Evolutionary conservation across 1,140 invertebrate species (phyloP).

Genomic region (Diprion similis): DNA sequence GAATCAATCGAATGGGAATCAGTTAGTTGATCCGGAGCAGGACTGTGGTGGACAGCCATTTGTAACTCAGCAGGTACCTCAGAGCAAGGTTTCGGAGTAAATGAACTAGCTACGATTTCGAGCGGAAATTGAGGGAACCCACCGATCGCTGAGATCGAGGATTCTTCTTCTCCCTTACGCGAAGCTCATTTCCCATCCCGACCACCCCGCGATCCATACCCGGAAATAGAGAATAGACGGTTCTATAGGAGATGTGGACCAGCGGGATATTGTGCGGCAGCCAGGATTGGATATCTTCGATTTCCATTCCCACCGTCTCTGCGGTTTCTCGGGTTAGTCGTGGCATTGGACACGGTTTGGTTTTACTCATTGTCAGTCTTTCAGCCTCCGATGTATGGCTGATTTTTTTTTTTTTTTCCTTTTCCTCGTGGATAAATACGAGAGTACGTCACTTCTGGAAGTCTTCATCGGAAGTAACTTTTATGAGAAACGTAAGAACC

Average conservation of each 20-base stretch:
- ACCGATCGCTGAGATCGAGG: not conserved
- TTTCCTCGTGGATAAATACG: too few species aligned
- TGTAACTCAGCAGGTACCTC: not conserved
- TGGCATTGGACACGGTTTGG: not conserved
- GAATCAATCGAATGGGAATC: not conserved
- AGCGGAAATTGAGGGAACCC: not conserved
- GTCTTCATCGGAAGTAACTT: too few species aligned
- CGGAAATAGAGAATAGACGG: conserved; percentile 3
- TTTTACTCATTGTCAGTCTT: not conserved
- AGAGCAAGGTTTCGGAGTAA: not conserved
- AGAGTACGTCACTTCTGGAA: too few species aligned
- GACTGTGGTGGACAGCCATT: conserved; percentile 1
- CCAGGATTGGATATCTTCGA: conserved; percentile 5
- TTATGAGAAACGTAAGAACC: too few species aligned
- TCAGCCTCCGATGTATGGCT: not conserved
- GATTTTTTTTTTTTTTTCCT: not conserved
- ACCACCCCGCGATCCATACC: not conserved
- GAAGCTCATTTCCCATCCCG: not conserved
- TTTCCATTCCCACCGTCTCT: not conserved
- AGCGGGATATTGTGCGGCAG: conserved; percentile 6
- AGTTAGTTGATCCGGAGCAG: not conserved
- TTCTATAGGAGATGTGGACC: conserved; percentile 5
- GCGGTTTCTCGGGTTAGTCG: not conserved
- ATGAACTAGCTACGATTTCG: not conserved
- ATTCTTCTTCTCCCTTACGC: conserved; percentile 1